phyloP scores from a whole-genome alignment of 2,797 vertebrate genomes.

The Orientallactaga sibirica region DNA sequence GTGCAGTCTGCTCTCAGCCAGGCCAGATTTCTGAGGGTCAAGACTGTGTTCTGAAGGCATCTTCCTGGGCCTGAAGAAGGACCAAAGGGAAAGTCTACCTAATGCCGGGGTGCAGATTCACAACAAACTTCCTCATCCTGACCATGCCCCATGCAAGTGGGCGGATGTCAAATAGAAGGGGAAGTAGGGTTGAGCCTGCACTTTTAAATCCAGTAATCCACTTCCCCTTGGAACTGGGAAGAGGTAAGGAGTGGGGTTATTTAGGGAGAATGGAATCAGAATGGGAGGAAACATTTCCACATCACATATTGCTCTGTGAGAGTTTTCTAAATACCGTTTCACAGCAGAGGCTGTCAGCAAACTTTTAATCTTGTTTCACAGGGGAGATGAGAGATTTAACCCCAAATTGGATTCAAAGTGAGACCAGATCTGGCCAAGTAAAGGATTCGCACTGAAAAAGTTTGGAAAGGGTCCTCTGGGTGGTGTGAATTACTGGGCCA shows the following conservation, averaged over 20 bases:
- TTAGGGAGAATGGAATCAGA: neutral
- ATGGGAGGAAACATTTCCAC: neutral
- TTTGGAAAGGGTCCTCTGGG: conserved; percentile 49
- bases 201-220: neutral
- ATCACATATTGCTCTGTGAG: neutral
- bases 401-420: conserved; percentile 62
- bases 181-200: neutral
- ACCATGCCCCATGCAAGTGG: neutral
- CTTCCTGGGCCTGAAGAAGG: neutral
- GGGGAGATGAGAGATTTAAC: conserved; percentile 60
- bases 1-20: neutral
- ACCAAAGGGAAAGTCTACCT: neutral
- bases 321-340: conserved; percentile 52
- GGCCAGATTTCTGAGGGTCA: neutral
- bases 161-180: neutral
- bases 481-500: conserved; percentile 3
- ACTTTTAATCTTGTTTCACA: conserved; percentile 64
- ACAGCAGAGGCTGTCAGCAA: conserved; percentile 40
- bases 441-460: conserved; percentile 26
- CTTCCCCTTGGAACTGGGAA: neutral
- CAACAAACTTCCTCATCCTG: neutral
- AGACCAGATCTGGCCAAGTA: conserved; percentile 46
- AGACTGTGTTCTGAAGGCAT: neutral
- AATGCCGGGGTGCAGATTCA: neutral
- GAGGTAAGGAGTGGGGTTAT: neutral